Percentiles rank a stretch among this genome's conserved stretches.
These are phyloP conservation scores for Oenanthe melanoleuca DNA, from an alignment of 2,113 vertebrate species.

Conservation along the genomic window DNA sequence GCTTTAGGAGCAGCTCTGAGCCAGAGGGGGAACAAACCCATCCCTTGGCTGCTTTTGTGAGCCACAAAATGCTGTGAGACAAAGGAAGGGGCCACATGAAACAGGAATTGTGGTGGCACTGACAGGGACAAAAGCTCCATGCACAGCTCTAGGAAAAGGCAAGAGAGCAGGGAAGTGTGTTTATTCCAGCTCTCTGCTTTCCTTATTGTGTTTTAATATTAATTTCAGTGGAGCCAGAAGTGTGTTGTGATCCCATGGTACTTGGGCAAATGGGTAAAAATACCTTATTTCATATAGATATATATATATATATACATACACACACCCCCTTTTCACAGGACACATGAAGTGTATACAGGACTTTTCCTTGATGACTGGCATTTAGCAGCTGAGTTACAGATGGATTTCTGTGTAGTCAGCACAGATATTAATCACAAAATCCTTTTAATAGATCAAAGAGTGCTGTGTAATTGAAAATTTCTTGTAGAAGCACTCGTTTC, in stretches of 20 bases:
- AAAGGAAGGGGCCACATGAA: conserved; percentile 26
- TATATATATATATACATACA: accelerated
- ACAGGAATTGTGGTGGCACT: neutral
- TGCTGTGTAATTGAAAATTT: neutral
- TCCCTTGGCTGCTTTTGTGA: neutral
- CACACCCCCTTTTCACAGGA: neutral
- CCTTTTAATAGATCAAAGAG: neutral
- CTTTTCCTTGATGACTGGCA: neutral
- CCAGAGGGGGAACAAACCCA: neutral
- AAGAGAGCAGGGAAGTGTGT: neutral
- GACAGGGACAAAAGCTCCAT: neutral
- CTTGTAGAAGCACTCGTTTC: accelerated
- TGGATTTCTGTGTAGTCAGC: neutral
- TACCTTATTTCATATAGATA: neutral
- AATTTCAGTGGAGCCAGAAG: neutral
- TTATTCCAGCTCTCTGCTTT: neutral
- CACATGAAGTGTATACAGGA: neutral
- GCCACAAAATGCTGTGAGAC: neutral
- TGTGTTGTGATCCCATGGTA: neutral
- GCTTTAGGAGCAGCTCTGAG: neutral
- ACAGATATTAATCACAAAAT: neutral
- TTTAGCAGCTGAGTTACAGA: neutral
- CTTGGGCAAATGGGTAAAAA: neutral
- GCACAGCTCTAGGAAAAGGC: neutral
- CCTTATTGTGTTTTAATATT: neutral